Percentiles rank a stretch among this genome's conserved stretches.
Conservation (phyloP, 2,888 invertebrate genomes). For the Xylota sylvarum region DNA sequence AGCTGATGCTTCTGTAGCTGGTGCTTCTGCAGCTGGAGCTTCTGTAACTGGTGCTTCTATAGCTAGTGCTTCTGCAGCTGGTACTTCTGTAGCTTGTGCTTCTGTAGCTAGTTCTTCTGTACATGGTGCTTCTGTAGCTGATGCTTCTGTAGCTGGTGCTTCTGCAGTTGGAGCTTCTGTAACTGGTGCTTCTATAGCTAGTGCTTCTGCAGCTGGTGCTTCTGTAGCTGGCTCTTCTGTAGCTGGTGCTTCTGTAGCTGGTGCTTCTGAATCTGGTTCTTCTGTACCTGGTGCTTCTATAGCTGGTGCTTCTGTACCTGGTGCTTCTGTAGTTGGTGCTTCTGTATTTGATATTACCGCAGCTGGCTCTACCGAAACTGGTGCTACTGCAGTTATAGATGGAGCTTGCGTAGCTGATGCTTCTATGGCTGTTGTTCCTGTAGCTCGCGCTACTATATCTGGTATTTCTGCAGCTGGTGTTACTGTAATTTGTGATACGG, state of each 20-base stretch:
- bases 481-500: neutral
- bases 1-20: neutral
- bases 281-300: neutral
- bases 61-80: neutral
- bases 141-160: neutral
- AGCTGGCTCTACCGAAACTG: neutral
- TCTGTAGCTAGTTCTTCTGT: neutral
- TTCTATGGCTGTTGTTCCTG: neutral
- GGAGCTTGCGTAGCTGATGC: no score
- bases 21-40: neutral
- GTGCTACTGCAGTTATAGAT: neutral
- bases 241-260: no score
- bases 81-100: no score
- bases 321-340: no score
- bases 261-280: neutral
- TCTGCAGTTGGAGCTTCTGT: no score
- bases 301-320: neutral
- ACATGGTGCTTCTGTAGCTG: neutral
- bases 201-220: neutral
- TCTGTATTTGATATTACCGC: neutral
- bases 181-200: neutral
- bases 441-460: neutral
- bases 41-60: neutral
- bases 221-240: neutral
- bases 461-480: neutral